Evolutionary conservation across 2,888 invertebrate species (phyloP), one percentile per base, ranked within the genome.

Genomic region (Erynnis tages): DNA sequence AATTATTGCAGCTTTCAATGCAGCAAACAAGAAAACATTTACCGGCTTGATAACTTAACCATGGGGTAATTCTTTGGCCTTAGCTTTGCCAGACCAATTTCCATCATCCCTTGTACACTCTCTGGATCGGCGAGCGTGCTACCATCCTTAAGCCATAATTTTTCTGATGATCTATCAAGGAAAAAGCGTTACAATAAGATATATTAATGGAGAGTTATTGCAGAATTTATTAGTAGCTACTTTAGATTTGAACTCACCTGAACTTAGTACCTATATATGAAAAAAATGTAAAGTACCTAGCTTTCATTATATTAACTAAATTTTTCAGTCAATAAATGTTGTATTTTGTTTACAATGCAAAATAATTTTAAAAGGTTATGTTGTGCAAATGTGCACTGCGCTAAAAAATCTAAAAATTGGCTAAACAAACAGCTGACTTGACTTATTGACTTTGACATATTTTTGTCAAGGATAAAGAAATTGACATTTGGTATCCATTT

Each of bases 211-310:
- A 16, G 1, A 10, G 2, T 8, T 16, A 4, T 30, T 30, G 13
- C 1, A 30, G 1, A 1, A 10, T 16, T 13, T 21, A 38, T n/a
- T n/a, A n/a, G n/a, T n/a, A 10, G 2, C 1, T 16, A 4, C 13
- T 30, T 11, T 1, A 30, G 1, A 1, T 4, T 16, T 13, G 19
- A 38, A 41, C 71, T 48, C 60, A 95, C 96, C 94, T 93, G 82
- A 96, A 96, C 43, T 86, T 75, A 10, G 94, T 93, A 55, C 96
- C 96, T 64, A 96, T 92, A 65, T 96, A 96, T 0, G 95, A 93
- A 69, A 95, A 91, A 66, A 92, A 92, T 37, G 95, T 68, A 59
- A 96, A 90, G 82, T 95, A 96, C 79, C 95, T 90, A 63, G 91
- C 91, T 92, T 93, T 86, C 89, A 89, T 87, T 90, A 62, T 73